Percentiles rank a stretch among this genome's conserved stretches.
Evolutionary conservation across 2,888 invertebrate genomes (phyloP).

Genomic region (Eledone cirrhosa): DNA sequence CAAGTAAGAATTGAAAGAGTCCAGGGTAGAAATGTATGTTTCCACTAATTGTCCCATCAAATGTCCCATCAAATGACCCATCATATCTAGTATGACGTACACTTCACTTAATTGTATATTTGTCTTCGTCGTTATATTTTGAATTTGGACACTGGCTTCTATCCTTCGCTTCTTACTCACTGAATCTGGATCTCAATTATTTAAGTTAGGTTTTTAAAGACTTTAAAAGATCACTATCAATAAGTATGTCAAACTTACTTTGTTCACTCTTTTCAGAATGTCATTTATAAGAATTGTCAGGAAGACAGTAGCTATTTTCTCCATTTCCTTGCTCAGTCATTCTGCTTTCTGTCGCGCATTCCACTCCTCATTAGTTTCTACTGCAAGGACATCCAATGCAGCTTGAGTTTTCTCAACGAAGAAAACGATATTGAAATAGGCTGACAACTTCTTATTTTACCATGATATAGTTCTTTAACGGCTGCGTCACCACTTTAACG

Average conservation of each 20-base stretch:
- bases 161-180: not conserved
- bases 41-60: not conserved
- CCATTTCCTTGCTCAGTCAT: not conserved
- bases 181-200: not conserved
- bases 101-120: not conserved
- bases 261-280: constrained; percentile 2
- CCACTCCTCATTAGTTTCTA: not conserved
- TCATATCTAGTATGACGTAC: not conserved
- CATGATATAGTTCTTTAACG: too few species aligned
- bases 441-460: not conserved
- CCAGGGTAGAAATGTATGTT: not conserved
- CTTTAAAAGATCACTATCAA: not conserved
- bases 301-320: not conserved
- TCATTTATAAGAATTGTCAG: not conserved
- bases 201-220: not conserved
- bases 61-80: not conserved
- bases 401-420: not conserved
- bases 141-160: not conserved
- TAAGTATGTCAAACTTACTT: not conserved
- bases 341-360: not conserved
- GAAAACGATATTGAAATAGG: not conserved
- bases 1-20: not conserved
- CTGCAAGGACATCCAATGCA: constrained; percentile 2
- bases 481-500: too few species aligned
- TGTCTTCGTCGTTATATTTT: not conserved